Conservation (phyloP, 2,888 invertebrate genomes). For the Leptinotarsa rubiginosa region DNA sequence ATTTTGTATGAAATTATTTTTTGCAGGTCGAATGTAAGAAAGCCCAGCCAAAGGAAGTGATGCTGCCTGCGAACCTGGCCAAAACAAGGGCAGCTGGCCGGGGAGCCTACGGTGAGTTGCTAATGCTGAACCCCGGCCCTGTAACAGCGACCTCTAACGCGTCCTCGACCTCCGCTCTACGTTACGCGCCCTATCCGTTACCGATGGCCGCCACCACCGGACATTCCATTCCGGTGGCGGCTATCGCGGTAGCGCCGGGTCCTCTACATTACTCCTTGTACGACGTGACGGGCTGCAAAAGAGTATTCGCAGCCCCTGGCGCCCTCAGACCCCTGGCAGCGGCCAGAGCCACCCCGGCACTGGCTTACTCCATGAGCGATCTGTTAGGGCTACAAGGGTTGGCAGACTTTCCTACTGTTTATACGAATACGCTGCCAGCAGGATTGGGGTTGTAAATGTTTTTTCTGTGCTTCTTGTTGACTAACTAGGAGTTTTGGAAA, state of each 20-base stretch:
- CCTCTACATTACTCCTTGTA: slow-evolving; percentile 66
- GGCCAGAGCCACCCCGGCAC: slow-evolving; percentile 70
- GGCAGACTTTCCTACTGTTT: slow-evolving; percentile 68
- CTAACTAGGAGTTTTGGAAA: slow-evolving; percentile 2
- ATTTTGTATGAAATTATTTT: slow-evolving; percentile 16
- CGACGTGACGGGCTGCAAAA: slow-evolving; percentile 69
- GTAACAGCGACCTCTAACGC: slow-evolving; percentile 59
- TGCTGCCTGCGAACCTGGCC: slow-evolving; percentile 97
- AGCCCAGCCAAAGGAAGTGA: slow-evolving; percentile 99
- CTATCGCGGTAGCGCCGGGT: slow-evolving; percentile 62
- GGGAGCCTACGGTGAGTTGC: slow-evolving; percentile 98
- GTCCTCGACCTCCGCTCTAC: slow-evolving; percentile 69
- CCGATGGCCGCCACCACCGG: slow-evolving; percentile 49
- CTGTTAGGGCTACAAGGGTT: slow-evolving; percentile 78
- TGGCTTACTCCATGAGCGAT: slow-evolving; percentile 78
- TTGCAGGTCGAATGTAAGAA: slow-evolving; percentile 99
- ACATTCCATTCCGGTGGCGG: slow-evolving; percentile 60
- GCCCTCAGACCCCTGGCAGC: slow-evolving; percentile 65
- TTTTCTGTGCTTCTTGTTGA: slow-evolving; percentile 8
- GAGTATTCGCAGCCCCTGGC: slow-evolving; percentile 70
- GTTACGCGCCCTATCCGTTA: slow-evolving; percentile 72
- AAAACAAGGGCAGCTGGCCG: slow-evolving; percentile 95
- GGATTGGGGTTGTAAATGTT: slow-evolving; percentile 76
- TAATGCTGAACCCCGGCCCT: slow-evolving; percentile 80
- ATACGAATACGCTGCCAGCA: slow-evolving; percentile 77